phyloP scores from a whole-genome alignment of 2,888 invertebrate genomes.

The Diabrotica balteata region DNA sequence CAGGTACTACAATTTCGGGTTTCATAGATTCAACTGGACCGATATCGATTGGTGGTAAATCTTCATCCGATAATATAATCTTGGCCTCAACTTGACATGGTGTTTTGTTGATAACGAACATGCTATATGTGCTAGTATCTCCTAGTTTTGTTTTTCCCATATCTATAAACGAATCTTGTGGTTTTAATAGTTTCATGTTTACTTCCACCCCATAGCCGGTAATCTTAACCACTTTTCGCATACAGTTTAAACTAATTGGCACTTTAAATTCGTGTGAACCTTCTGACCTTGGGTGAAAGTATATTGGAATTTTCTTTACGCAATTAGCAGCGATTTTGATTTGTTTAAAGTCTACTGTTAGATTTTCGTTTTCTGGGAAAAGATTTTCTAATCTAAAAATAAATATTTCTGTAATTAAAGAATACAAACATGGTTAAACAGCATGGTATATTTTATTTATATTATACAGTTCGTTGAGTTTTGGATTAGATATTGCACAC shows the following conservation, averaged over 20 bases:
- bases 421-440: too few species aligned
- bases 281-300: constrained; percentile 66
- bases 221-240: constrained; percentile 63
- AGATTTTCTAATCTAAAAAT: constrained; percentile 63
- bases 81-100: constrained; percentile 64
- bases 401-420: too few species aligned
- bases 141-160: constrained; percentile 60
- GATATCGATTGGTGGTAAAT: constrained; percentile 52
- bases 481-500: too few species aligned
- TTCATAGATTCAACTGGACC: constrained; percentile 37
- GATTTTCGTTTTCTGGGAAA: constrained; percentile 61
- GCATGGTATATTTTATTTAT: too few species aligned
- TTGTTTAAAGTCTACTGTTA: constrained; percentile 62
- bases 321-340: constrained; percentile 60
- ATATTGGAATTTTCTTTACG: constrained; percentile 62
- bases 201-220: constrained; percentile 65
- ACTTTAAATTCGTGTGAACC: constrained; percentile 63
- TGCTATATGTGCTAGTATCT: constrained; percentile 62
- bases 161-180: constrained; percentile 57
- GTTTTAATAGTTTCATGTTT: constrained; percentile 55
- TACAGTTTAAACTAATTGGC: constrained; percentile 65
- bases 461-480: too few species aligned
- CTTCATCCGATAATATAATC: constrained; percentile 63
- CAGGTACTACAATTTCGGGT: constrained; percentile 46
- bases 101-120: constrained; percentile 68